Evolutionary conservation across 2,797 vertebrate genomes (phyloP), one percentile per base, ranked within the genome.

Genomic region (Rhincodon typus): DNA sequence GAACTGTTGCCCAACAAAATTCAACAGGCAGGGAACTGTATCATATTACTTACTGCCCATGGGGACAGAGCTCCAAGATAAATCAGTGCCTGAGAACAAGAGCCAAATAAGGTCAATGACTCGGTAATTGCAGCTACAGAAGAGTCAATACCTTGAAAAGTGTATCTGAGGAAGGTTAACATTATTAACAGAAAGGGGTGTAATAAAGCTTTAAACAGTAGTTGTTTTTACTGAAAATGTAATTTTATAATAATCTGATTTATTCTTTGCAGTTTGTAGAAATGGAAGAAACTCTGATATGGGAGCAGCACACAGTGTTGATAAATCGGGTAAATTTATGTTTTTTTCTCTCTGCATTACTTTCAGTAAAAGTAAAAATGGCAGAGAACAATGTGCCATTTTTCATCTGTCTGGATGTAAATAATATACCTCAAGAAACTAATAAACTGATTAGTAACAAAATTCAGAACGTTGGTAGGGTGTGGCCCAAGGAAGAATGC

Each of bases 271-370:
- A 98, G 98, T 98, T 98, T 96, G 96, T 97, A 96, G 97, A 97
- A 96, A 99, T 99, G 99, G 99, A 99, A 97, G 98, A 99, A 96
- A 97, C 99, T 97, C 97, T 97, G 53, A 99, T 99, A 97, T 99
- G 99, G 99, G 99, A 99, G 97, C 99, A 99, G 97, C 98, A 99
- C 94, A 99, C 99, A 0, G 98, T 99, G 96, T 99, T 98, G 0
- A 96, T 99, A 38, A 97, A 86, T 97, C 98, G 98, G 97, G 99
- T 99, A 97, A 98, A 69, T 69, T 17, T 17, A 98, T 97, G 67
- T 34, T 2, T 5, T 0, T 0, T 12, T n/a, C 13, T 19, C 12
- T 19, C 53, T 72, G 23, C 30, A 94, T 53, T 34, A 8, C 53
- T 67, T 8, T 10, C 3, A 12, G 30, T 77, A 34, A 30, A 30